These are phyloP conservation scores for Megathymus violae DNA, from an alignment of 1,140 invertebrate genomes.

Conservation along the genomic window DNA sequence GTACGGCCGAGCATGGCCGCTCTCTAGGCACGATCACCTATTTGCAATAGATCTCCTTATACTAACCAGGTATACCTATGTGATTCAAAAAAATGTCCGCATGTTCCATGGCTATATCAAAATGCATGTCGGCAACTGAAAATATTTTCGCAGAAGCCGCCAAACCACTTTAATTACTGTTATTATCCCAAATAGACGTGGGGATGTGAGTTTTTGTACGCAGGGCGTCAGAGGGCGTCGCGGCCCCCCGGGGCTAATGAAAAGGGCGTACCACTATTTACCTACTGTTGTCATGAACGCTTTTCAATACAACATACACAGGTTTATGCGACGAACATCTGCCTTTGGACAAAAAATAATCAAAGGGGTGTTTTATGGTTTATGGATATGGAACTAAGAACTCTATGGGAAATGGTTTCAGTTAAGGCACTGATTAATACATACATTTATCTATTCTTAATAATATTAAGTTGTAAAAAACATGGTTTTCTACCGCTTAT, in stretches of 20 bases:
- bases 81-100: too few relatives aligned
- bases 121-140: too few relatives aligned
- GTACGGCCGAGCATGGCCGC: too few relatives aligned
- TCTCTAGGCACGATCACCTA: too few relatives aligned
- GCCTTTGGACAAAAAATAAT: constrained; percentile 18
- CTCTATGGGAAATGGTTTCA: too few relatives aligned
- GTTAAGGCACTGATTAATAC: too few relatives aligned
- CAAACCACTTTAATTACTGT: constrained; percentile 30
- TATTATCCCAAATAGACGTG: constrained; percentile 18
- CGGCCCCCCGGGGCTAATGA: constrained; percentile 13
- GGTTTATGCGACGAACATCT: constrained; percentile 30
- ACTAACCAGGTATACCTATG: too few relatives aligned
- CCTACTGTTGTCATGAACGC: constrained; percentile 31
- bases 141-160: constrained; percentile 17
- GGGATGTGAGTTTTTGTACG: constrained; percentile 20
- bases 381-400: background rate
- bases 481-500: too few relatives aligned
- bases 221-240: constrained; percentile 25
- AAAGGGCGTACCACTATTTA: constrained; percentile 33
- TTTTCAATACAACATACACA: constrained; percentile 28
- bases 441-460: too few relatives aligned
- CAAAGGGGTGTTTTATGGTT: constrained; percentile 21
- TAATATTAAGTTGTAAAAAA: too few relatives aligned
- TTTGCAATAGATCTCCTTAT: too few relatives aligned
- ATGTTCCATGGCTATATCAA: too few relatives aligned